Evolutionary conservation across 2,113 vertebrate species (phyloP), one percentile per base, ranked within the genome.

Genomic region (Periophthalmus modestus): DNA sequence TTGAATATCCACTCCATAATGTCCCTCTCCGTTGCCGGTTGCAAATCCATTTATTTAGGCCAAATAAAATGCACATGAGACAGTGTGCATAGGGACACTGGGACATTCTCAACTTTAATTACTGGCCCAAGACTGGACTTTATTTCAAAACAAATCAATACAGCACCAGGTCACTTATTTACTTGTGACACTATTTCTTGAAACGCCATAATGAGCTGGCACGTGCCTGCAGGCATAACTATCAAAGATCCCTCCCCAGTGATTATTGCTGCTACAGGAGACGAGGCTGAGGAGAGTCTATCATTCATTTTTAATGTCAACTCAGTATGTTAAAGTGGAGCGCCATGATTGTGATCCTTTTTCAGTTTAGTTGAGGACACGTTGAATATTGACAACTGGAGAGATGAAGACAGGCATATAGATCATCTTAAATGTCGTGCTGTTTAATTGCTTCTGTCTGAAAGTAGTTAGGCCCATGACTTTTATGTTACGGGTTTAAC

Each of bases 251-350:
- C 80, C 79, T 91, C 88, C 88, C 87, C 84, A 83, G 89, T 91
- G 87, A 91, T 91, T 80, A 84, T 86, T 84, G 80, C 84, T 84
- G 85, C 79, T 77, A 88, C 75, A 81, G 79, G 82, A 87, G 84
- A 88, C 77, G 87, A 87, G 67, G 81, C 86, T 79, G 77, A 88
- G 81, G 86, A 81, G 87, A 81, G 75, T 84, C 83, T 74, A 89
- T 91, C 91, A 93, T 93, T 92, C 87, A 93, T 92, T 92, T 92
- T 93, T 93, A 92, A 93, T 93, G 88, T 83, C 91, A 88, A 86
- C 87, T 86, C 89, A 81, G 88, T 88, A 88, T 85, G 89, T 90
- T 84, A 89, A 92, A 90, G 82, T 82, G 66, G 69, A 85, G 82
- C 74, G 73, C 82, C 81, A 73, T 88, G 85, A 88, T 82, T 90